A percentile compares a stretch with the other conserved stretches of the same genome.
These are phyloP conservation scores for Cremastinae sp. DNA, from an alignment of 2,888 invertebrate species.

Conservation along the genomic window DNA sequence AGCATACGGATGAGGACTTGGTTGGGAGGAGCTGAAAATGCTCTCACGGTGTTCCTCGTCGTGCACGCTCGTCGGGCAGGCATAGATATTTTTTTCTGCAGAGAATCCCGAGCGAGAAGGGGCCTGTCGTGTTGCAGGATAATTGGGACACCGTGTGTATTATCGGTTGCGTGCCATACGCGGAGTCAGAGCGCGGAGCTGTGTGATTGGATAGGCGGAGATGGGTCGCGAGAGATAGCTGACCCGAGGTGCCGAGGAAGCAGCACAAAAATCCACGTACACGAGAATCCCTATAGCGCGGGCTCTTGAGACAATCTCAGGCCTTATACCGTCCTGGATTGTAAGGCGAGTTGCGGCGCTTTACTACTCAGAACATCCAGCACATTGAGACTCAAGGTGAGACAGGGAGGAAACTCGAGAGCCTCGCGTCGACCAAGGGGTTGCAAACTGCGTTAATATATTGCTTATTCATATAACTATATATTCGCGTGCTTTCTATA, in stretches of 20 bases:
- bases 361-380: background rate
- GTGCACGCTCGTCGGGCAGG: background rate
- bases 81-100: constrained; percentile 10
- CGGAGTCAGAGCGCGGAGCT: constrained; percentile 68
- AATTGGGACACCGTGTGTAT: constrained; percentile 79
- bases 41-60: constrained; percentile 70
- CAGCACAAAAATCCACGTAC: background rate
- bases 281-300: background rate
- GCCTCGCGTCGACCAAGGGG: constrained; percentile 11
- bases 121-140: constrained; percentile 77
- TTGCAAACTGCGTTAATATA: background rate
- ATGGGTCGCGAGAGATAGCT: constrained; percentile 80
- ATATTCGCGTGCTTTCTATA: background rate
- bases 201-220: constrained; percentile 81
- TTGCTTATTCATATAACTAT: constrained; percentile 2
- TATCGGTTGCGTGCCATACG: constrained; percentile 79
- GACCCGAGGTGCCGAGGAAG: constrained; percentile 78
- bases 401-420: constrained; percentile 21
- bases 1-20: constrained; percentile 56
- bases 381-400: constrained; percentile 24
- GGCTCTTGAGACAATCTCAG: background rate
- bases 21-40: constrained; percentile 75
- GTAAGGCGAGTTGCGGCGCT: background rate
- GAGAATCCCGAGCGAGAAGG: constrained; percentile 45
- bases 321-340: background rate